Conservation (phyloP, 1,140 invertebrate genomes). For the Aphaenogaster rudis region DNA sequence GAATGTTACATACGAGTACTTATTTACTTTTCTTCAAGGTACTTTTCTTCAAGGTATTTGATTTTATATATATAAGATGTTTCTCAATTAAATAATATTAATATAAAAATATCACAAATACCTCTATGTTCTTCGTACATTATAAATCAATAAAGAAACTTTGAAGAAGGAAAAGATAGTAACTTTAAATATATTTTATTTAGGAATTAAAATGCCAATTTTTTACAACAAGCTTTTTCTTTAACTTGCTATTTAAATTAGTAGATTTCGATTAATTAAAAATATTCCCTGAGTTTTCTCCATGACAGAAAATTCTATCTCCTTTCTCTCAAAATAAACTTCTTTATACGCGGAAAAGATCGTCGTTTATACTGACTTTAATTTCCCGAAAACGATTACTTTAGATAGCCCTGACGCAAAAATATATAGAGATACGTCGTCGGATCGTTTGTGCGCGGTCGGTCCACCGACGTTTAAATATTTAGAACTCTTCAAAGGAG, state of each 20-base stretch:
- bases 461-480: slow-evolving; percentile 39
- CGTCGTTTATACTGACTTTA: background rate
- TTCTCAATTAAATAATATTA: slow-evolving; percentile 1
- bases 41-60: background rate
- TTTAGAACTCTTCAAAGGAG: slow-evolving; percentile 56
- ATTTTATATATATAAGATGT: background rate
- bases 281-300: background rate
- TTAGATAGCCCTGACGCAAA: slow-evolving; percentile 12
- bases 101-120: background rate
- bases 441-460: slow-evolving; percentile 3
- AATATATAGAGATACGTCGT: slow-evolving; percentile 12
- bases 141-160: background rate
- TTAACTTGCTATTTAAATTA: background rate
- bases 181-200: background rate
- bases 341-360: background rate
- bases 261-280: slow-evolving; percentile 11
- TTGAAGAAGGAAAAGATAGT: background rate
- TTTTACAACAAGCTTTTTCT: background rate
- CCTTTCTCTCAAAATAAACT: background rate
- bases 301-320: background rate
- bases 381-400: slow-evolving; percentile 30
- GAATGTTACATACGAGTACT: slow-evolving; percentile 1
- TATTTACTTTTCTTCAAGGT: background rate
- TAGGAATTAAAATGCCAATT: background rate
- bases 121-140: background rate